Conservation (phyloP, 2,888 invertebrate species). For the Platycnemis pennipes region DNA sequence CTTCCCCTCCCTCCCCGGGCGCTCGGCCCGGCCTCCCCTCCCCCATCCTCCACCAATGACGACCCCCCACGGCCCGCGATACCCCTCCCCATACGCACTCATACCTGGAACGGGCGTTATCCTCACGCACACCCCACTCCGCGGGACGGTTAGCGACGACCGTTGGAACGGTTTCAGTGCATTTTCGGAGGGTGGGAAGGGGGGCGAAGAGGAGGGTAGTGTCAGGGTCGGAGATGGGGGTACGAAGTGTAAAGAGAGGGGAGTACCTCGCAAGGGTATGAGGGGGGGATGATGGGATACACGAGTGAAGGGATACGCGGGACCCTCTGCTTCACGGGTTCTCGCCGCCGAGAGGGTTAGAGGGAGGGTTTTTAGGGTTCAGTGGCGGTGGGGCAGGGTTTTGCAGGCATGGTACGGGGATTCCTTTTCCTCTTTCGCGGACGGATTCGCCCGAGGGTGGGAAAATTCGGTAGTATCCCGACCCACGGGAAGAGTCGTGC, state of each 20-base stretch:
- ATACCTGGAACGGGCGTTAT: not conserved
- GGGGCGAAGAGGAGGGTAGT: not conserved
- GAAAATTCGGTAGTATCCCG: conserved; percentile 38
- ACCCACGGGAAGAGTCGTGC: conserved; percentile 27
- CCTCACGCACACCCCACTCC: not conserved
- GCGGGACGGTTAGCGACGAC: not conserved
- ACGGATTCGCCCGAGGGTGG: conserved; percentile 15
- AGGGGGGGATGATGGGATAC: no score
- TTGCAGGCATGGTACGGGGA: not conserved
- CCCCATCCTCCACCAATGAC: not conserved
- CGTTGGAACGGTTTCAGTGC: not conserved
- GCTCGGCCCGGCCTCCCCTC: not conserved
- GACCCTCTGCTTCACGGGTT: not conserved
- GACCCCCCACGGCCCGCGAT: not conserved
- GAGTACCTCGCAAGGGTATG: not conserved
- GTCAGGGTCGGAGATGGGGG: not conserved
- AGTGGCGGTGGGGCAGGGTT: not conserved
- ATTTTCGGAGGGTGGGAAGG: not conserved
- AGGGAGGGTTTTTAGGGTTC: not conserved
- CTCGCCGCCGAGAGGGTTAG: not conserved
- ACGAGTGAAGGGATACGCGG: not conserved
- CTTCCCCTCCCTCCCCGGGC: not conserved
- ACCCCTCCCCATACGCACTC: not conserved
- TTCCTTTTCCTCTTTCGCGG: not conserved
- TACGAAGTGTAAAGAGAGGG: not conserved